phyloP scores from a whole-genome alignment of 2,113 vertebrate species.

The Corythornis madagascariensis region DNA sequence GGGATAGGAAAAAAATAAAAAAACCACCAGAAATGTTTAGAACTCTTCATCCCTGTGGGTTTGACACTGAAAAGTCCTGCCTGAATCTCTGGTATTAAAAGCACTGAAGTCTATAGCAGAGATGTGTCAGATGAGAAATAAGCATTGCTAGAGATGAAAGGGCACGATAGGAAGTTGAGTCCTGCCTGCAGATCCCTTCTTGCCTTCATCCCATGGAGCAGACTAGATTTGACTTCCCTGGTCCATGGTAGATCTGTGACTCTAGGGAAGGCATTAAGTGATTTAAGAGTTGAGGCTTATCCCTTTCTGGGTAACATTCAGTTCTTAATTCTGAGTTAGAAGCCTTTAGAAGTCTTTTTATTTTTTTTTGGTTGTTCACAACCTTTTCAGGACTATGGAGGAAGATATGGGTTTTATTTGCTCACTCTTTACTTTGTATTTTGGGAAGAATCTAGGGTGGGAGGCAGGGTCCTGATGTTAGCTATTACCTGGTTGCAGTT shows the following conservation, averaged over 20 bases:
- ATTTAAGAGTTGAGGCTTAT: conserved; percentile 15
- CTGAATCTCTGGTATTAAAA: not conserved
- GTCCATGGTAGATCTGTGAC: not conserved
- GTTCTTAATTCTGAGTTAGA: not conserved
- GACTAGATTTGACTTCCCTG: not conserved
- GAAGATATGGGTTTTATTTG: not conserved
- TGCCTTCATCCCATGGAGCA: conserved; percentile 11
- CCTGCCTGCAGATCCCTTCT: not conserved
- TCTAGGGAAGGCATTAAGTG: conserved; percentile 28
- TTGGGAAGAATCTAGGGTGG: not conserved
- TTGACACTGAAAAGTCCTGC: conserved; percentile 5
- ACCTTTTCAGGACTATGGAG: not conserved
- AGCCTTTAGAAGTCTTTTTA: not conserved
- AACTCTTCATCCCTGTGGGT: not conserved
- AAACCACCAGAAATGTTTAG: not conserved
- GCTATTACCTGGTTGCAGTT: not conserved
- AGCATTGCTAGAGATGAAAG: conserved; percentile 36
- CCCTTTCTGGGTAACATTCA: conserved; percentile 1
- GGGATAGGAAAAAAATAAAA: not conserved
- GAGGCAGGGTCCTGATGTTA: not conserved
- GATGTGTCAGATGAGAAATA: not conserved
- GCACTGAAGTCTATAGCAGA: not conserved
- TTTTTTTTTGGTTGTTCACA: not conserved
- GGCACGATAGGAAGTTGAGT: not conserved
- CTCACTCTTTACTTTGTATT: not conserved